Evolutionary conservation across 1,140 invertebrate species (phyloP).

Genomic region (Trachelipus rathkii): DNA sequence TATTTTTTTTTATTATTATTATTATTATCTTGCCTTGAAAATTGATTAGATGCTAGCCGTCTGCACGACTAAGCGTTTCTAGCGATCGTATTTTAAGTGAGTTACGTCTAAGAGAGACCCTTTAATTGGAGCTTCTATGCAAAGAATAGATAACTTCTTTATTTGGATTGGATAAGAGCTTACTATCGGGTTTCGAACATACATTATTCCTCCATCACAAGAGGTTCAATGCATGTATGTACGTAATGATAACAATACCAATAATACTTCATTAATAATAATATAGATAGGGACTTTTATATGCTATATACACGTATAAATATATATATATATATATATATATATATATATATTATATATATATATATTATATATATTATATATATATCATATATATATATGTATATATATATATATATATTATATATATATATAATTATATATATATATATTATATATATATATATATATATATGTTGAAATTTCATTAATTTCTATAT

Average conservation of each 20-base stretch:
- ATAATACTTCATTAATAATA: too few species aligned
- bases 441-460: background rate
- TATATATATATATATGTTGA: too few species aligned
- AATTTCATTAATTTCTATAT: too few species aligned
- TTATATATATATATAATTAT: background rate
- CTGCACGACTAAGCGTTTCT: background rate
- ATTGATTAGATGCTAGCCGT: background rate
- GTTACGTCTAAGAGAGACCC: background rate
- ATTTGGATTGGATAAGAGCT: too few species aligned
- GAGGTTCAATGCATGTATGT: too few species aligned
- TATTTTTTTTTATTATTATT: too few species aligned
- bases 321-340: constrained; percentile 15
- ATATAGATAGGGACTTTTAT: too few species aligned
- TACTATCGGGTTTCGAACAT: too few species aligned
- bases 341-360: constrained; percentile 15
- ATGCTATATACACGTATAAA: background rate
- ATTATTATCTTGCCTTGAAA: constrained; percentile 12
- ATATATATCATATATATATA: constrained; percentile 15
- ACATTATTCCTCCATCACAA: too few species aligned
- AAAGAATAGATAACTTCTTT: background rate
- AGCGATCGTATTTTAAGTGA: background rate
- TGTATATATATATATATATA: constrained; percentile 4
- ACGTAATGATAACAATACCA: too few species aligned
- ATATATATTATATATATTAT: constrained; percentile 11
- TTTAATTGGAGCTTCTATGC: background rate